Conservation (phyloP, 2,888 invertebrate genomes). For the Balanococcus diminutus region DNA sequence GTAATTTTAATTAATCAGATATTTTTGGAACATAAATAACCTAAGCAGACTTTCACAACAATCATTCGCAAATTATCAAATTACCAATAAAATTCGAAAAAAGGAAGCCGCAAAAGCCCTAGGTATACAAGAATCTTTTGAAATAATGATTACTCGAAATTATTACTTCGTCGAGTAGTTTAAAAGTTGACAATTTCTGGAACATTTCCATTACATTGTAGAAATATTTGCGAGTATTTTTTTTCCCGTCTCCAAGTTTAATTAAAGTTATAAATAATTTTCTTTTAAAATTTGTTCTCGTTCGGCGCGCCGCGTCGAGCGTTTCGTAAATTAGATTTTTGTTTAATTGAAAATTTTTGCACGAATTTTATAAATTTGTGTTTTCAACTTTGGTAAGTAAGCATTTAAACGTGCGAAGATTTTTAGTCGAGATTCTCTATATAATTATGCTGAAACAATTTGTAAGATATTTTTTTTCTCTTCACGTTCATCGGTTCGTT, state of each 20-base stretch:
- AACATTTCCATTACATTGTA: conserved; percentile 12
- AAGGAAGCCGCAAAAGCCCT: neutral
- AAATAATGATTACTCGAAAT: neutral
- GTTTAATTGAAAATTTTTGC: conserved; percentile 20
- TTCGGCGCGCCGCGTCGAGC: no score
- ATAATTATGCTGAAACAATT: neutral
- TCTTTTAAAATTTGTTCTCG: neutral
- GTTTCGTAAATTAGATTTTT: conserved; percentile 26
- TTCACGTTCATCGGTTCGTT: neutral
- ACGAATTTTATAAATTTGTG: conserved; percentile 3
- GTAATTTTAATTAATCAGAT: no score
- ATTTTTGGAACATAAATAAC: no score
- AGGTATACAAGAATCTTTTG: neutral
- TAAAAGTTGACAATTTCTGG: conserved; percentile 9
- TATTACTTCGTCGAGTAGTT: neutral
- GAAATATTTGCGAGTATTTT: neutral
- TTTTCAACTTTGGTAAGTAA: conserved; percentile 10
- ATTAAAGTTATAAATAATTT: conserved; percentile 31
- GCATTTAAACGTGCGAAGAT: conserved; percentile 14
- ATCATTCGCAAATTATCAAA: no score
- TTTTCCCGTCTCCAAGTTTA: neutral
- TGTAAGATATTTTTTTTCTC: neutral
- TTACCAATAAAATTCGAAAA: neutral
- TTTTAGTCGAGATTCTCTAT: neutral
- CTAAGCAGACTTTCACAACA: no score